Conservation (phyloP, 2,888 invertebrate species). For the Ophioninae sp. region DNA sequence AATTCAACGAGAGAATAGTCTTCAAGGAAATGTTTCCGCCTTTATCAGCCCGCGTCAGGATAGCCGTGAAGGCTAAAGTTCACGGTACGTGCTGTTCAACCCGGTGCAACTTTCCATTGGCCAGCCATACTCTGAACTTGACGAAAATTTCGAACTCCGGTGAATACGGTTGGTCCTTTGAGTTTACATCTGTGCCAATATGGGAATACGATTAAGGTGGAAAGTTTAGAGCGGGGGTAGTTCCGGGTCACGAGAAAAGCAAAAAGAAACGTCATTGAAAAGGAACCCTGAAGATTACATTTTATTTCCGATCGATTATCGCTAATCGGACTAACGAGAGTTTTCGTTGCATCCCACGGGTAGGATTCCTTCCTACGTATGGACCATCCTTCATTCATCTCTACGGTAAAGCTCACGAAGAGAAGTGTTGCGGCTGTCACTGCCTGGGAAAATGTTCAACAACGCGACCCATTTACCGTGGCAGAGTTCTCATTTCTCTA, state of each 20-base stretch:
- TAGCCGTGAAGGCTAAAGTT: constrained; percentile 83
- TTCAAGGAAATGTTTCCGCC: constrained; percentile 93
- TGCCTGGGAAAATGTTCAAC: constrained; percentile 69
- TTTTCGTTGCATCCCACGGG: constrained; percentile 4
- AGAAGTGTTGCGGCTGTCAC: constrained; percentile 61
- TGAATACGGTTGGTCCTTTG: constrained; percentile 82
- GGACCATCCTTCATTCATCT: constrained; percentile 92
- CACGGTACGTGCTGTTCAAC: constrained; percentile 78
- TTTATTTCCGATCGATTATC: background rate
- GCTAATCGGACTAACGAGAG: constrained; percentile 9
- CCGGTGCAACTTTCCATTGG: constrained; percentile 81
- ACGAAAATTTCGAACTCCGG: constrained; percentile 84
- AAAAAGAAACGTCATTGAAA: background rate
- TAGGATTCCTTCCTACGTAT: constrained; percentile 89
- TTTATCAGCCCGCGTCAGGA: constrained; percentile 87
- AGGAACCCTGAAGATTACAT: background rate
- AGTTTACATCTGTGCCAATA: background rate
- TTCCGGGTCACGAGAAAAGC: too few relatives aligned
- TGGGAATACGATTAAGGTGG: background rate
- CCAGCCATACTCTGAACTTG: constrained; percentile 84
- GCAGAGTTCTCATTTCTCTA: constrained; percentile 88
- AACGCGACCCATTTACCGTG: constrained; percentile 83
- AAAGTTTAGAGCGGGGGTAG: too few relatives aligned
- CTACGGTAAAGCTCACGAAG: constrained; percentile 83
- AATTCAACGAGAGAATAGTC: constrained; percentile 89